A percentile compares a stretch with the other conserved stretches of the same genome.
Conservation (phyloP, 2,888 invertebrate species). For the Busseola fusca region DNA sequence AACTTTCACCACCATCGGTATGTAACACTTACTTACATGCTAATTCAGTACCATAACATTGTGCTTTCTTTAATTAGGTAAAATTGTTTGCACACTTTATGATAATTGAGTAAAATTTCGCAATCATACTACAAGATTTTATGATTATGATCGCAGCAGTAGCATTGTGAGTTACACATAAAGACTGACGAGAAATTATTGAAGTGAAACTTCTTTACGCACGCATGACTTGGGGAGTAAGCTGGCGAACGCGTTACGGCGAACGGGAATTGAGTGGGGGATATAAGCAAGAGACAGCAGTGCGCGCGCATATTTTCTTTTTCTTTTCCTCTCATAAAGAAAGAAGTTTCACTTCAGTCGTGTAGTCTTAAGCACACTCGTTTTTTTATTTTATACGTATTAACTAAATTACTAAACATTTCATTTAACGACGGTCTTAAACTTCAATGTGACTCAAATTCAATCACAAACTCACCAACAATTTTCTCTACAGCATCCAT, state of each 20-base stretch:
- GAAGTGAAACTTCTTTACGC: too few relatives aligned
- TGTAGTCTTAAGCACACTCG: too few relatives aligned
- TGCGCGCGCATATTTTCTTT: too few relatives aligned
- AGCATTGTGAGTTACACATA: constrained; percentile 4
- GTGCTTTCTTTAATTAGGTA: constrained; percentile 56
- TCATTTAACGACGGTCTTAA: not conserved
- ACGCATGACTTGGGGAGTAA: too few relatives aligned
- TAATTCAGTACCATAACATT: constrained; percentile 54
- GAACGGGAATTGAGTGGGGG: too few relatives aligned
- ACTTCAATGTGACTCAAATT: not conserved
- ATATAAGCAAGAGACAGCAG: too few relatives aligned
- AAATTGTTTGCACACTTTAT: constrained; percentile 50
- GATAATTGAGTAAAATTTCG: constrained; percentile 33
- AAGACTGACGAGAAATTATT: constrained; percentile 7
- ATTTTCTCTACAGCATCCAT: constrained; percentile 87
- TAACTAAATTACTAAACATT: not conserved
- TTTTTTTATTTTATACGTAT: constrained; percentile 14
- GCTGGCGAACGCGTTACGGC: too few relatives aligned
- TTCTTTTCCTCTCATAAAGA: too few relatives aligned
- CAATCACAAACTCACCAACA: not conserved
- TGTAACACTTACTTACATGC: constrained; percentile 63
- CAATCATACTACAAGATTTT: constrained; percentile 22
- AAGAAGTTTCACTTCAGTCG: too few relatives aligned
- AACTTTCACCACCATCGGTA: constrained; percentile 91
- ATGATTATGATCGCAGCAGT: constrained; percentile 23